Evolutionary conservation across 1,140 invertebrate species (phyloP).

Genomic region (Lysiphlebus fabarum): DNA sequence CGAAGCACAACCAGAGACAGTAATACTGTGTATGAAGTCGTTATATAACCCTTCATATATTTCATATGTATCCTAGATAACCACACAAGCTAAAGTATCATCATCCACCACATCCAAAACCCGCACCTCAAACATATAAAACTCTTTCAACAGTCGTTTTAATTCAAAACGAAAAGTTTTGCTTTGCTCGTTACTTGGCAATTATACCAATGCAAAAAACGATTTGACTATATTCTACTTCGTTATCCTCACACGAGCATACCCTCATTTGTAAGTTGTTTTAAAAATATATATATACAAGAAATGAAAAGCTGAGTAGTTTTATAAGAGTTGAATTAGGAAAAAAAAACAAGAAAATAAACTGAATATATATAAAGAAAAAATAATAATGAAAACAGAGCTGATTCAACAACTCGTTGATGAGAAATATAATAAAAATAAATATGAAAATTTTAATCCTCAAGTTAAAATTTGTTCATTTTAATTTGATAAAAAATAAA

Average conservation of each 20-base stretch:
- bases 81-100: neutral
- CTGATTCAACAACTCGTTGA: too few relatives aligned
- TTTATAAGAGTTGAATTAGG: neutral
- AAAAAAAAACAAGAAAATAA: neutral
- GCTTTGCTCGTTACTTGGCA: slow-evolving; percentile 9
- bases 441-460: too few relatives aligned
- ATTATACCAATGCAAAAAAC: slow-evolving; percentile 8
- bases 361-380: too few relatives aligned
- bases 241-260: slow-evolving; percentile 16
- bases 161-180: slow-evolving; percentile 4
- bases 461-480: too few relatives aligned
- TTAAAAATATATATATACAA: neutral
- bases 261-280: neutral
- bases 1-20: too few relatives aligned
- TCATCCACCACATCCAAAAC: neutral
- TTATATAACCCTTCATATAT: neutral
- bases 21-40: too few relatives aligned
- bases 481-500: too few relatives aligned
- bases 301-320: neutral
- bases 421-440: too few relatives aligned
- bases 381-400: too few relatives aligned
- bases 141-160: slow-evolving; percentile 9
- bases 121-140: neutral
- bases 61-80: neutral
- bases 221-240: slow-evolving; percentile 9